These are phyloP conservation scores for Entosphenus tridentatus DNA, from an alignment of 2,113 vertebrate genomes.

Conservation along the genomic window DNA sequence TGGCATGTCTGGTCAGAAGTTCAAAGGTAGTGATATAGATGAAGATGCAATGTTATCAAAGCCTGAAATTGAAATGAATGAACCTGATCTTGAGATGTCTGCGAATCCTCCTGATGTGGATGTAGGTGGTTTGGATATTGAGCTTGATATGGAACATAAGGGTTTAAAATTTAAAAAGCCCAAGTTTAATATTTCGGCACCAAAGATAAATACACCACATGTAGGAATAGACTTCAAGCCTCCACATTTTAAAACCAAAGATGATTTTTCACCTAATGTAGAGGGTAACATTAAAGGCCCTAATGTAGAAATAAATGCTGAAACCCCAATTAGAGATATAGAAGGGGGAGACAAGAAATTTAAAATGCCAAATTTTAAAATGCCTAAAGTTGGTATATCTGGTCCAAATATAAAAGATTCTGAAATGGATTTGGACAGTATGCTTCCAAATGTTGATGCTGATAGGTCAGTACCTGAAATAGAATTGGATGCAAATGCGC, in stretches of 20 bases:
- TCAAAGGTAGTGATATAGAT: conserved; percentile 11
- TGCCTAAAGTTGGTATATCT: conserved; percentile 16
- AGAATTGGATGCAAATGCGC: not conserved
- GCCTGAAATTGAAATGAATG: conserved; percentile 15
- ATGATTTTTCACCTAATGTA: not conserved
- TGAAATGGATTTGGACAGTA: not conserved
- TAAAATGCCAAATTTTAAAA: conserved; percentile 28
- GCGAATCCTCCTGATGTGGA: conserved; percentile 10
- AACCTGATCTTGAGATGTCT: conserved; percentile 12
- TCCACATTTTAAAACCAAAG: not conserved
- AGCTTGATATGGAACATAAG: conserved; percentile 15
- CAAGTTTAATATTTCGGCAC: conserved; percentile 21
- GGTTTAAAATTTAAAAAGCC: conserved; percentile 23
- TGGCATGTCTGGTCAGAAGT: conserved; percentile 24
- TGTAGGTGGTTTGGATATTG: not conserved
- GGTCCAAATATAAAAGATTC: conserved; percentile 11
- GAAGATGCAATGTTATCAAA: conserved; percentile 14
- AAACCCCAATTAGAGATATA: conserved; percentile 15
- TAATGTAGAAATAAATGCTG: conserved; percentile 14
- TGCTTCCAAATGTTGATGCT: not conserved
- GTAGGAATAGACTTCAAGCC: not conserved
- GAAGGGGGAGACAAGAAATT: conserved; percentile 16
- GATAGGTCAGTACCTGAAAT: not conserved
- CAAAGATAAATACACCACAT: conserved; percentile 18
- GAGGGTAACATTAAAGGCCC: conserved; percentile 7